Base-by-base conservation (phyloP, 2,797 vertebrate species). In the Myotis daubentonii region DNA sequence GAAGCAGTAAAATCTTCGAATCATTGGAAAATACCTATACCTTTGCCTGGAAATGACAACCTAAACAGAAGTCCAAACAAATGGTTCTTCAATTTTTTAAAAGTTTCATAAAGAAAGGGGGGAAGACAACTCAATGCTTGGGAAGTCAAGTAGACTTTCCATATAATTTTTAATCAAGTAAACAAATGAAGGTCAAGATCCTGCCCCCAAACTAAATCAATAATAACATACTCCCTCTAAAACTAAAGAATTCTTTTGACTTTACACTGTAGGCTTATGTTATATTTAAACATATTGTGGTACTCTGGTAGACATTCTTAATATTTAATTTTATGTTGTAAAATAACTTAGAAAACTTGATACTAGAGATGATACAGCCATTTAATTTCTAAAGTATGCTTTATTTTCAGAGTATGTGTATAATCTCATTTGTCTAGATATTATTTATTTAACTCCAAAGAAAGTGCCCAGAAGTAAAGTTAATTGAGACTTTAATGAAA, bases 301-400 rank as follows among this genome's bases (percentile, higher is more conserved):
- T 84, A 53, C 7, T 44, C 47, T 38, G 65, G 49, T 82, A 91
- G 49, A 87, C 12, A 75, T 84, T 22, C 51, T 66, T 91, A 89
- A 80, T 89, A 79, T 78, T 87, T 94, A 87, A 85, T 75, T 91
- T 93, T 92, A 80, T 70, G 25, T 94, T 76, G 17, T 68, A 8
- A 5, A 53, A 49, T 93, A 89, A 70, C 30, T 76, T 91, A 60
- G 47, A 90, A 87, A 80, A 84, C 23, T 65, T 88, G 33, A 78
- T 74, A 25, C 47, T 76, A 55, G 49, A 83, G 17, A 71, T 68
- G 81, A 74, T 51, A 10, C 16, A 94, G 33, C 9, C 20, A 83
- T 28, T 91, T 72, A 83, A 53, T 94, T 17, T 25, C n/a, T 88
- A 47, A 78, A 16, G 36, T 49, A 28, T 66, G 20, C 62, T 72